Percentiles rank a stretch among this genome's conserved stretches.
Conservation (phyloP, 1,140 invertebrate species). For the Nautilus pompilius region DNA sequence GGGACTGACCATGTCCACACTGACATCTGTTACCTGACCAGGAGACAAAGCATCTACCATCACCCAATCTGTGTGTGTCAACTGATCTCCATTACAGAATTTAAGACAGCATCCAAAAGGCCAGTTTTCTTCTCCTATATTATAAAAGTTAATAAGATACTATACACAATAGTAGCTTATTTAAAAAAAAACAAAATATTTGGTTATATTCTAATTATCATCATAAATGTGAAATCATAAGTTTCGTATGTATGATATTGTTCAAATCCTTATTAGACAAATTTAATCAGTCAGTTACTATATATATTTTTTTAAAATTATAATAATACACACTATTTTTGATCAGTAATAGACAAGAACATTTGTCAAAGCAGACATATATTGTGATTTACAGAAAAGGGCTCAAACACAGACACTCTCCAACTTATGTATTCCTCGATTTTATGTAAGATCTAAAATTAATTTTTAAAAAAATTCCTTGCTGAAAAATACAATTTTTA, state of each 20-base stretch:
- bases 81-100: constrained; percentile 63
- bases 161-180: neutral
- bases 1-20: constrained; percentile 70
- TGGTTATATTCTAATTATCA: neutral
- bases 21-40: constrained; percentile 66
- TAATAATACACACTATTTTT: too few species aligned
- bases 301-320: too few species aligned
- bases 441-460: too few species aligned
- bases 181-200: neutral
- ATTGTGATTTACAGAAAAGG: too few species aligned
- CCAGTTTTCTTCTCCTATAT: constrained; percentile 67
- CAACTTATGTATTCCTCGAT: too few species aligned
- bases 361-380: too few species aligned
- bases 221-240: neutral
- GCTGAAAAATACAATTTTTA: too few species aligned
- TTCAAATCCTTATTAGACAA: neutral
- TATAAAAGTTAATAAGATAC: constrained; percentile 1
- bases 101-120: constrained; percentile 72
- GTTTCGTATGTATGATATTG: neutral
- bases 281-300: too few species aligned
- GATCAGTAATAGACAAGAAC: too few species aligned
- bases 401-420: too few species aligned
- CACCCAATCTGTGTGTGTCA: constrained; percentile 62
- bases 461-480: too few species aligned
- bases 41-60: constrained; percentile 65